Evolutionary conservation across 2,888 invertebrate genomes (phyloP).

Genomic region (Gisinianus flammeolus): DNA sequence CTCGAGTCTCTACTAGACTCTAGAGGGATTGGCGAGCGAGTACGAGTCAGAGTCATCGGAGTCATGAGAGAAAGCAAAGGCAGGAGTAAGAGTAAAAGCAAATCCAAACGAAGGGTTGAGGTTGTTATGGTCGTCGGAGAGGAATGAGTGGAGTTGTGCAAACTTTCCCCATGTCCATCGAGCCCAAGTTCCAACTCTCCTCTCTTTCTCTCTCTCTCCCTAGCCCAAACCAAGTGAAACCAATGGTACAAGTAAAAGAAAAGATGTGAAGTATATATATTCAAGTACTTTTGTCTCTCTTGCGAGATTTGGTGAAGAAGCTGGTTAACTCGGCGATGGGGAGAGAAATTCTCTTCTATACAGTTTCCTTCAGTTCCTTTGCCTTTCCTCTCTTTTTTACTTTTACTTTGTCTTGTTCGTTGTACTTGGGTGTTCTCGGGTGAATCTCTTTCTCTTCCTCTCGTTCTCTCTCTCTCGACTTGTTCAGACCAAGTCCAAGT

Average conservation of each 20-base stretch:
- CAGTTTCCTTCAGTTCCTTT: neutral
- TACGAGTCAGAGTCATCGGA: neutral
- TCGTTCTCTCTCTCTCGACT: constrained; percentile 1
- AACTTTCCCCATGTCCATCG: constrained; percentile 38
- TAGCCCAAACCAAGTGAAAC: neutral
- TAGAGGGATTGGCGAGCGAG: constrained; percentile 32
- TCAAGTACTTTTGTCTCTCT: neutral
- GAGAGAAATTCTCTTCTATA: constrained; percentile 6
- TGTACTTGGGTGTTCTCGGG: too few relatives aligned
- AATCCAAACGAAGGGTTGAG: constrained; percentile 33
- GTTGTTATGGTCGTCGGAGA: constrained; percentile 37
- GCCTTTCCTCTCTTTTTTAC: neutral
- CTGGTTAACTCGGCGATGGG: constrained; percentile 10
- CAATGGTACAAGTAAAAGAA: neutral
- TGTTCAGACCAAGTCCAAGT: constrained; percentile 19
- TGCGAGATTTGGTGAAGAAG: neutral
- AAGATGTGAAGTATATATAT: neutral
- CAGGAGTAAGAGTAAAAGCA: too few relatives aligned
- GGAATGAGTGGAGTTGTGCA: constrained; percentile 32
- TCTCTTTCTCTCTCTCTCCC: neutral
- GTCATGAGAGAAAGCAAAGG: too few relatives aligned
- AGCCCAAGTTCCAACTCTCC: constrained; percentile 7
- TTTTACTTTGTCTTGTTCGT: too few relatives aligned
- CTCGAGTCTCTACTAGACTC: constrained; percentile 12
- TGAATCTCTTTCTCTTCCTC: neutral